Evolutionary conservation across 2,888 invertebrate genomes (phyloP).

Genomic region (Amphipyra berbera): DNA sequence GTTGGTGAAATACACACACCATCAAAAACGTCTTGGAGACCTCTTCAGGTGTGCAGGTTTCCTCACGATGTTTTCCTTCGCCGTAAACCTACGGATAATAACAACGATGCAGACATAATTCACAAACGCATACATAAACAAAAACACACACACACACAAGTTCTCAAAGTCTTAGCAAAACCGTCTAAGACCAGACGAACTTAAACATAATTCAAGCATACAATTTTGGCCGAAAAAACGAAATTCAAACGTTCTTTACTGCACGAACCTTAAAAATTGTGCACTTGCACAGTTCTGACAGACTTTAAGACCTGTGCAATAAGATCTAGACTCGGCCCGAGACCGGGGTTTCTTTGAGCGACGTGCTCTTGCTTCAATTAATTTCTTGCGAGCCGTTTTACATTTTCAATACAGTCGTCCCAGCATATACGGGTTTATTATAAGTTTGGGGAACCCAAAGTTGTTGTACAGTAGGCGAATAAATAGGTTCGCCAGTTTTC

Average conservation of each 20-base stretch:
- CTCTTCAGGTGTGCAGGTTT: too few relatives aligned
- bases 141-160: slow-evolving; percentile 14
- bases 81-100: not conserved
- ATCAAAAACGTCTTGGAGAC: too few relatives aligned
- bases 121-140: slow-evolving; percentile 3
- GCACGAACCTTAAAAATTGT: slow-evolving; percentile 53
- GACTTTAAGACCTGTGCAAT: not conserved
- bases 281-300: not conserved
- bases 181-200: slow-evolving; percentile 40
- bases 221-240: slow-evolving; percentile 49
- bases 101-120: slow-evolving; percentile 1
- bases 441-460: slow-evolving; percentile 59
- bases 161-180: slow-evolving; percentile 34
- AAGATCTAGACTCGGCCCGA: slow-evolving; percentile 19
- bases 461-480: too few relatives aligned
- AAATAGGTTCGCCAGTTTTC: too few relatives aligned
- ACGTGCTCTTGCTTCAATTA: slow-evolving; percentile 71
- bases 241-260: slow-evolving; percentile 41
- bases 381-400: slow-evolving; percentile 67
- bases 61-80: too few relatives aligned
- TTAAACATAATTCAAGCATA: slow-evolving; percentile 52
- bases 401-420: slow-evolving; percentile 70
- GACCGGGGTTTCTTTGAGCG: slow-evolving; percentile 53
- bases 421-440: slow-evolving; percentile 66
- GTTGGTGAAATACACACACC: too few relatives aligned